phyloP scores from a whole-genome alignment of 1,140 invertebrate genomes.

The Drosophila suzukii region DNA sequence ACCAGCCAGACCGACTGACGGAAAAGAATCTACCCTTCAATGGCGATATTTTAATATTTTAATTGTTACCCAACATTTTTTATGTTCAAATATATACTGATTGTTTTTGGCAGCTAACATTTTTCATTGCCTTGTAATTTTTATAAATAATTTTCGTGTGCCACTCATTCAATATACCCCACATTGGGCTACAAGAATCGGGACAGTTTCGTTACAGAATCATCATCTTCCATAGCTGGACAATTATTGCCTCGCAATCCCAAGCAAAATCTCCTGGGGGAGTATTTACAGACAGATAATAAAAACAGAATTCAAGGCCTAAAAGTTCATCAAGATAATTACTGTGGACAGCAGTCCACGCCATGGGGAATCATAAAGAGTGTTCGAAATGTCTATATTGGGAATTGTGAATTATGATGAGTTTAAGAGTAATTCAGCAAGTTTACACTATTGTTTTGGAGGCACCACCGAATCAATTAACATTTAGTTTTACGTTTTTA shows the following conservation, averaged over 20 bases:
- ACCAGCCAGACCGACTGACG: background rate
- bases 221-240: conserved; percentile 2
- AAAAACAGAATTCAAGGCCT: background rate
- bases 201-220: no score
- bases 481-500: no score
- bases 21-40: background rate
- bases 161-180: background rate
- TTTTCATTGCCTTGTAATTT: no score
- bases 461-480: no score
- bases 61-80: no score
- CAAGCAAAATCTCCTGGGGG: conserved; percentile 22
- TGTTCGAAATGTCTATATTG: conserved; percentile 2
- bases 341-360: conserved; percentile 10
- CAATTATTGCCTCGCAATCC: conserved; percentile 21
- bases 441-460: background rate
- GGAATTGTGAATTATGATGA: conserved; percentile 2
- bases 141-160: no score
- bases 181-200: background rate
- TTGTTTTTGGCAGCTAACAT: no score
- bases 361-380: background rate
- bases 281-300: conserved; percentile 28
- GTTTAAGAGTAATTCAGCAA: background rate
- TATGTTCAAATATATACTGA: no score
- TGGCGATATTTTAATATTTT: background rate
- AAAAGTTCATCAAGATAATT: conserved; percentile 9